Conservation (phyloP, 2,113 vertebrate genomes). For the Petromus typicus region DNA sequence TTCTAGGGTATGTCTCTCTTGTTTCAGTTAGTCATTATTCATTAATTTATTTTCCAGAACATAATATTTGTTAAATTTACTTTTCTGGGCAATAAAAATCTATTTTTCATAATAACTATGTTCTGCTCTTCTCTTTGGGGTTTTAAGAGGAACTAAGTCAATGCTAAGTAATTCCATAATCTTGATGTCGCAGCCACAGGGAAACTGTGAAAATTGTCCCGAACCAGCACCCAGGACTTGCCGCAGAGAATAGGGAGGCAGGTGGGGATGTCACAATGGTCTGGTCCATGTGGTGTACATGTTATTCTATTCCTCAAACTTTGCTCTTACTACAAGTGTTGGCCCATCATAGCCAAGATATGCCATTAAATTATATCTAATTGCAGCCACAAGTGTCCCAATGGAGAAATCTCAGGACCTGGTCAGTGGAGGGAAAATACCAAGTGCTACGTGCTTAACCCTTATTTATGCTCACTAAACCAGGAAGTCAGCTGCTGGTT, state of each 20-base stretch:
- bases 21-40: conserved; percentile 57
- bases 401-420: neutral
- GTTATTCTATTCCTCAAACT: neutral
- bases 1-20: conserved; percentile 15
- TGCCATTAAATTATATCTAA: neutral
- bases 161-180: neutral
- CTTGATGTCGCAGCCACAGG: neutral
- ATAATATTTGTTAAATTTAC: conserved; percentile 43
- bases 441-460: neutral
- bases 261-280: fast-evolving
- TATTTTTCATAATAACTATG: neutral
- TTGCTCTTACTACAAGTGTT: neutral
- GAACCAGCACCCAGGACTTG: neutral
- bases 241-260: no score
- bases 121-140: neutral
- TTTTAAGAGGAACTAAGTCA: conserved; percentile 18
- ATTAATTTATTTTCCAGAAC: conserved; percentile 20
- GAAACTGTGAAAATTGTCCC: neutral
- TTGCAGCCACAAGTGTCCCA: neutral
- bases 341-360: neutral
- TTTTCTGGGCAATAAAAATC: conserved; percentile 27
- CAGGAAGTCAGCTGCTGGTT: neutral
- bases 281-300: neutral
- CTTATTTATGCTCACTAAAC: neutral
- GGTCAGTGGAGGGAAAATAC: no score